Conservation (phyloP, 2,113 vertebrate species). For the Poicephalus gulielmi region DNA sequence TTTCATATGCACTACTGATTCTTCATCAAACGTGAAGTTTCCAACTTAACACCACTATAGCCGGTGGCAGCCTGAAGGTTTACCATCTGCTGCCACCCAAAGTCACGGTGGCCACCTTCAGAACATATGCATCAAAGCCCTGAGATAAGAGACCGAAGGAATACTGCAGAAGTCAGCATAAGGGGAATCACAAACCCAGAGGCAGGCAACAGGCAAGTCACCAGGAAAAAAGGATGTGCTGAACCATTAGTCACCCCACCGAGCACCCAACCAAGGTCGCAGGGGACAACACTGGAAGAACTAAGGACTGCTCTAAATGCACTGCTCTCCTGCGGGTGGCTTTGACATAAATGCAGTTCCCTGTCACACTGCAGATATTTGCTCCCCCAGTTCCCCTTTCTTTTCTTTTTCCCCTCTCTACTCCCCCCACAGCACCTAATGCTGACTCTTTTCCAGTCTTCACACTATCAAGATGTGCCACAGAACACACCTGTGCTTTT, state of each 20-base stretch:
- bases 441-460: background rate
- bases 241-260: slow-evolving; percentile 43
- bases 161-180: slow-evolving; percentile 81
- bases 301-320: background rate
- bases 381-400: background rate
- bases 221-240: slow-evolving; percentile 66
- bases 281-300: slow-evolving; percentile 19
- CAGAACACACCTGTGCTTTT: background rate
- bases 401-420: background rate
- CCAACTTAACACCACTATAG: slow-evolving; percentile 85
- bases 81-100: slow-evolving; percentile 88
- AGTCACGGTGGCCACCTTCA: slow-evolving; percentile 87
- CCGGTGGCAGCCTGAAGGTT: slow-evolving; percentile 88
- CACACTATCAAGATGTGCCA: background rate
- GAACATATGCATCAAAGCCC: slow-evolving; percentile 88
- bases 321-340: background rate
- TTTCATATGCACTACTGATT: slow-evolving; percentile 88
- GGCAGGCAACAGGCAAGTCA: slow-evolving; percentile 79
- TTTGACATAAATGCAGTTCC: background rate
- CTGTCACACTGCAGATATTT: background rate
- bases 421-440: background rate
- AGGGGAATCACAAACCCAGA: slow-evolving; percentile 74
- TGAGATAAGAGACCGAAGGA: slow-evolving; percentile 82
- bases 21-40: slow-evolving; percentile 86
- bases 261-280: slow-evolving; percentile 73